phyloP scores from a whole-genome alignment of 92 coral and sea anemone genomes.

The Palythoa grandis region DNA sequence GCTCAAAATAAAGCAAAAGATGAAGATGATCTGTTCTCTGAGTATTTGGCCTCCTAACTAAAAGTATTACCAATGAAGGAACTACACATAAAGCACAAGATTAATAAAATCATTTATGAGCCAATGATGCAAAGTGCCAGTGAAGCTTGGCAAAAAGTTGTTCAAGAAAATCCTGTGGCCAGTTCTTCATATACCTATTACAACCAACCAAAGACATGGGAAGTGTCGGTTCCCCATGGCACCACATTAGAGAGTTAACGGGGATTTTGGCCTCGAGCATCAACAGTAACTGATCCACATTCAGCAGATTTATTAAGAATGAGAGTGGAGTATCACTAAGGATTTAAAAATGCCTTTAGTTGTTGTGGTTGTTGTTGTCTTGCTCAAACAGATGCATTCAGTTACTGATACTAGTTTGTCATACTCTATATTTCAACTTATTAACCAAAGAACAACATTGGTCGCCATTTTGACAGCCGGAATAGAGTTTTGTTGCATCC shows the following conservation, averaged over 20 bases:
- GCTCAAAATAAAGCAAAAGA: background rate
- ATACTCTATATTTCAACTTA: too few relatives aligned
- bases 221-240: background rate
- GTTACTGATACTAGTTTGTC: background rate
- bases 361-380: background rate
- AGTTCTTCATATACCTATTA: conserved; percentile 2
- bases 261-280: background rate
- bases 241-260: background rate
- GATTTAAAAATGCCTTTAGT: background rate
- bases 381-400: background rate
- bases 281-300: conserved; percentile 1
- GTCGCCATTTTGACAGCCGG: too few relatives aligned
- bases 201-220: background rate
- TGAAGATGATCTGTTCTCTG: conserved; percentile 5
- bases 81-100: conserved; percentile 7
- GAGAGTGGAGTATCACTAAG: background rate
- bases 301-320: background rate
- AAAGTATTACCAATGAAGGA: background rate
- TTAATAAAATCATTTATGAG: background rate
- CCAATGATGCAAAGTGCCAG: conserved; percentile 8
- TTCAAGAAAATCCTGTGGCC: background rate
- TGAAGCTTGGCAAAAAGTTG: conserved; percentile 8
- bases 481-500: too few relatives aligned
- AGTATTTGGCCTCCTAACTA: background rate
- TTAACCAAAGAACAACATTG: too few relatives aligned